Conservation (phyloP, 92 coral and sea anemone species). For the Umimayanthus chanpuru region DNA sequence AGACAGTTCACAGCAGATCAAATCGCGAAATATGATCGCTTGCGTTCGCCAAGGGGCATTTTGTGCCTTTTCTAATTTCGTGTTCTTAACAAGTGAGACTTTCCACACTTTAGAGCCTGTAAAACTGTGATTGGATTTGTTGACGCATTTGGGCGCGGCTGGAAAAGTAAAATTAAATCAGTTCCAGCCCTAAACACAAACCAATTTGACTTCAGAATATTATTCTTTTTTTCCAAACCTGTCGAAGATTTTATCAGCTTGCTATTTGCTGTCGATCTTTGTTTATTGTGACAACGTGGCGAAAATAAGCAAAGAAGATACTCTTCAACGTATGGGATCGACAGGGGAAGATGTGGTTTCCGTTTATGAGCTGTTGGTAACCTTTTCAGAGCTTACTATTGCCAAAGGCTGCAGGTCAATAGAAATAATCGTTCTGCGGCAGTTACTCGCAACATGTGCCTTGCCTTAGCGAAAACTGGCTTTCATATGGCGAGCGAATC, state of each 20-base stretch:
- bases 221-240: background rate
- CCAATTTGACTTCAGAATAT: background rate
- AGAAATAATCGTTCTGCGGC: background rate
- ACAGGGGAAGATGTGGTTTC: background rate
- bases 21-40: slow-evolving; percentile 33
- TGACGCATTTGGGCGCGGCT: background rate
- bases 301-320: background rate
- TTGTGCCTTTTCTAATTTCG: background rate
- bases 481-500: background rate
- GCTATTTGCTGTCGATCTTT: background rate
- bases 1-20: slow-evolving; percentile 43
- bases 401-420: background rate
- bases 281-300: slow-evolving; percentile 13
- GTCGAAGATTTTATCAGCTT: background rate
- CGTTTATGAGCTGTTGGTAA: background rate
- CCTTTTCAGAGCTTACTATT: background rate
- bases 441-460: background rate
- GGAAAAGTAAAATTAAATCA: background rate
- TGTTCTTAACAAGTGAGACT: background rate
- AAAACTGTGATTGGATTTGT: background rate
- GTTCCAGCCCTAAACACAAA: background rate
- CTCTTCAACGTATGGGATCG: background rate
- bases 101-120: background rate
- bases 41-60: background rate
- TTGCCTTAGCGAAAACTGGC: background rate